A percentile compares a stretch with the other conserved stretches of the same genome.
These are phyloP conservation scores for Peromyscus maniculatus DNA, from an alignment of 2,113 vertebrate genomes.

Conservation along the genomic window DNA sequence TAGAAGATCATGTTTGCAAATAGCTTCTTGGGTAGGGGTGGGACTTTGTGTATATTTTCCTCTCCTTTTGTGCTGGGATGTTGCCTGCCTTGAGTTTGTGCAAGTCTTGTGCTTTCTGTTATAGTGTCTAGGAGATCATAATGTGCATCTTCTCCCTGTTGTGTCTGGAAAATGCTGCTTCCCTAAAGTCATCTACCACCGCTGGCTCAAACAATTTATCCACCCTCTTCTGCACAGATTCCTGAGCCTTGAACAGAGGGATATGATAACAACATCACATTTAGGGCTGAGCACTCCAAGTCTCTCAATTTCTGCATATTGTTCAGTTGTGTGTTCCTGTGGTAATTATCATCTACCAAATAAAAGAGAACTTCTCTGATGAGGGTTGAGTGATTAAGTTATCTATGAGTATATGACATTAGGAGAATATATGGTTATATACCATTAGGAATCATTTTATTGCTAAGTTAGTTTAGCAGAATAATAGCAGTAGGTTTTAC, in stretches of 20 bases:
- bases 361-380: background rate
- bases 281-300: background rate
- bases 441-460: background rate
- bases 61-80: background rate
- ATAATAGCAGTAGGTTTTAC: background rate
- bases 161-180: background rate
- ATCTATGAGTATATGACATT: background rate
- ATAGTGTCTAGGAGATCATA: background rate
- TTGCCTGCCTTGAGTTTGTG: background rate
- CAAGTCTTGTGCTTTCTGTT: background rate
- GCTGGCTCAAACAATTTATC: background rate
- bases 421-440: no score
- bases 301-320: background rate
- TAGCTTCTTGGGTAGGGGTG: background rate
- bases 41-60: background rate
- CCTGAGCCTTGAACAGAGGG: background rate
- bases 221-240: background rate
- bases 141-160: background rate
- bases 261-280: background rate
- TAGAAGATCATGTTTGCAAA: background rate
- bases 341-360: background rate
- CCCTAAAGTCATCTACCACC: background rate
- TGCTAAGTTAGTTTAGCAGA: background rate
- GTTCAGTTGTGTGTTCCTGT: background rate
- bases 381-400: background rate